phyloP scores from a whole-genome alignment of 1,140 invertebrate genomes.

The Holotrichia oblita region DNA sequence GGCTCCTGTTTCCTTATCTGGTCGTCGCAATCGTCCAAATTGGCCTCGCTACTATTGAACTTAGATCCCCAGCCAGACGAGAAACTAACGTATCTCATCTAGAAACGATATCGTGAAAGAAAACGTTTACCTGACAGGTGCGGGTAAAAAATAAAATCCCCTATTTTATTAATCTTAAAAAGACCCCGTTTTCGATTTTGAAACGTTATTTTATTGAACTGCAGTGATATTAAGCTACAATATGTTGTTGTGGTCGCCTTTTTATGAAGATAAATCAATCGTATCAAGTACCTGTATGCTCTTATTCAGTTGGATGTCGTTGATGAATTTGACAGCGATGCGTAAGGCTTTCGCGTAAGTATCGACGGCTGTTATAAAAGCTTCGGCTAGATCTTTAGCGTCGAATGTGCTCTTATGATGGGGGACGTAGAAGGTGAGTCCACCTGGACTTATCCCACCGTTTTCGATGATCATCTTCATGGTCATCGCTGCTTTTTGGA shows the following conservation, averaged over 20 bases:
- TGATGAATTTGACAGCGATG: conserved; percentile 64
- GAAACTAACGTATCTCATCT: conserved; percentile 67
- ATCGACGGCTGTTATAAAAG: conserved; percentile 69
- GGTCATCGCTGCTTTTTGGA: conserved; percentile 59
- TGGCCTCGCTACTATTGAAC: conserved; percentile 65
- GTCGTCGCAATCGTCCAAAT: conserved; percentile 70
- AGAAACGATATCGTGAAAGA: conserved; percentile 48
- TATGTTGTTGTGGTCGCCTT: background rate
- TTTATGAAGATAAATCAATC: conserved; percentile 19
- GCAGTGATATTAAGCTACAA: background rate
- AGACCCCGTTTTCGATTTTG: background rate
- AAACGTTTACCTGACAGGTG: background rate
- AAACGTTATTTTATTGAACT: background rate
- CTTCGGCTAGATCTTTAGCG: conserved; percentile 66
- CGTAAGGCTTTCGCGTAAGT: conserved; percentile 67
- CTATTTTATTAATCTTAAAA: background rate
- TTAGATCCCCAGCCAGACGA: conserved; percentile 67
- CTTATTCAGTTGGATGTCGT: conserved; percentile 56
- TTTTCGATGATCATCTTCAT: conserved; percentile 52
- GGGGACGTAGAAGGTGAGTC: conserved; percentile 68
- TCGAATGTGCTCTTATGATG: conserved; percentile 65
- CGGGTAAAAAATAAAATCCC: background rate
- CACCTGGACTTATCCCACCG: conserved; percentile 69
- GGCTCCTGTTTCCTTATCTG: conserved; percentile 53
- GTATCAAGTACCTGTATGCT: conserved; percentile 39